These are phyloP conservation scores for Pterocles burchelli DNA, from an alignment of 2,113 vertebrate genomes.

Conservation along the genomic window DNA sequence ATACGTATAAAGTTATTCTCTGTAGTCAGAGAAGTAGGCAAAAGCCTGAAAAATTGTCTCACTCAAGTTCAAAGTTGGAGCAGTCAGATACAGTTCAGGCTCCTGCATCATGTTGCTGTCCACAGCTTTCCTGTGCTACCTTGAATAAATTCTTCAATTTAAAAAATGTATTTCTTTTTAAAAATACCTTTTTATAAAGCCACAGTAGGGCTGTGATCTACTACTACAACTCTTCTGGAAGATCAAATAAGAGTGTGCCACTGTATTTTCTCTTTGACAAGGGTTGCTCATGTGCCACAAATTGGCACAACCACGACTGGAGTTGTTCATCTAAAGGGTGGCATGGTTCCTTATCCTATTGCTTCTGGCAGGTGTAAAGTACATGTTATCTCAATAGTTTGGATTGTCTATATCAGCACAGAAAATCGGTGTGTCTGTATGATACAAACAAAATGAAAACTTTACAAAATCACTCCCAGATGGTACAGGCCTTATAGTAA, in stretches of 20 bases:
- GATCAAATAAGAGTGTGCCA: background rate
- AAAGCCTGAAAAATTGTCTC: background rate
- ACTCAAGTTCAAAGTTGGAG: background rate
- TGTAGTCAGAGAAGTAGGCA: background rate
- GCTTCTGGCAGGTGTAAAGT: background rate
- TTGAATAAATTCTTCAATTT: background rate
- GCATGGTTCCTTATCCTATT: background rate
- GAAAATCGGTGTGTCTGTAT: background rate
- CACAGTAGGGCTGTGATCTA: background rate
- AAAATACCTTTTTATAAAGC: background rate
- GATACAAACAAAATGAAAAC: background rate
- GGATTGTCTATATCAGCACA: background rate
- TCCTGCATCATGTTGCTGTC: background rate
- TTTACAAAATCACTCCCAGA: background rate
- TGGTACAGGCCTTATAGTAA: background rate
- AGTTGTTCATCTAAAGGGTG: background rate
- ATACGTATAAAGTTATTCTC: background rate
- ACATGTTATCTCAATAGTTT: background rate
- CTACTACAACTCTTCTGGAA: background rate
- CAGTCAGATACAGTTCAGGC: background rate
- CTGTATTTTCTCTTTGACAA: background rate
- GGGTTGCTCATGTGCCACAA: background rate
- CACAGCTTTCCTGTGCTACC: background rate
- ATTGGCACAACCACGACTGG: background rate
- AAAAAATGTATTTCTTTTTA: background rate